Base-by-base conservation (phyloP, 2,888 invertebrate genomes). In the Agrilus cyanescens region DNA sequence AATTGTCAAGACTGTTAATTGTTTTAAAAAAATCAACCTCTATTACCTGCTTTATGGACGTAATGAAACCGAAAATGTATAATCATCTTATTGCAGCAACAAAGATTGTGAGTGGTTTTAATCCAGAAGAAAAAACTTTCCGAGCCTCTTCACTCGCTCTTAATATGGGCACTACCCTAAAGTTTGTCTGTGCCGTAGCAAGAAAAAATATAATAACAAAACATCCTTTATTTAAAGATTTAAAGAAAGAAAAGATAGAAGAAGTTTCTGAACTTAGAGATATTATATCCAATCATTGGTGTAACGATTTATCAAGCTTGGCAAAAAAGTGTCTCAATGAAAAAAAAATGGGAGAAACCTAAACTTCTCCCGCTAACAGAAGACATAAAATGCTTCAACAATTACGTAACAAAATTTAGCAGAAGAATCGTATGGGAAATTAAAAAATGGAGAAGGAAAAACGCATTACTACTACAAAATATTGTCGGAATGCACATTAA, bases 291-390 rank as follows among this genome's bases (percentile, higher is more conserved):
- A 40, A 15, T 34, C 47, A 47, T 32, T 47, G 40, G 44, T 45
- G 45, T 29, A 47, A 47, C 12, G 47, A 47, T 33, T 8, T 47
- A 18, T 39, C 47, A 3, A 42, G 45, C 33, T 38, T 47, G 15
- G 47, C 47, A n/a, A 37, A 43, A n/a, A 47, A 47, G 34, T n/a
- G 38, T 39, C 10, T 32, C 45, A 33, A 47, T 41, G 12, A 37
- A 42, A 34, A 41, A 40, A 10, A 41, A 42, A 29, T 37, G 12
- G n/a, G 35, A 38, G 12, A 45, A 42, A 42, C 47, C 47, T 16
- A 42, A 47, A 37, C 33, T 47, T 31, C 16, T 47, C 15, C 47
- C 42, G 5, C 13, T 47, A 20, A 45, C 47, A 1, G 40, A 39
- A 32, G 47, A 47, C 31, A 25, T 47, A 2, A 16, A 39, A 32